phyloP scores from a whole-genome alignment of 2,888 invertebrate genomes.

The Cetonia aurata region DNA sequence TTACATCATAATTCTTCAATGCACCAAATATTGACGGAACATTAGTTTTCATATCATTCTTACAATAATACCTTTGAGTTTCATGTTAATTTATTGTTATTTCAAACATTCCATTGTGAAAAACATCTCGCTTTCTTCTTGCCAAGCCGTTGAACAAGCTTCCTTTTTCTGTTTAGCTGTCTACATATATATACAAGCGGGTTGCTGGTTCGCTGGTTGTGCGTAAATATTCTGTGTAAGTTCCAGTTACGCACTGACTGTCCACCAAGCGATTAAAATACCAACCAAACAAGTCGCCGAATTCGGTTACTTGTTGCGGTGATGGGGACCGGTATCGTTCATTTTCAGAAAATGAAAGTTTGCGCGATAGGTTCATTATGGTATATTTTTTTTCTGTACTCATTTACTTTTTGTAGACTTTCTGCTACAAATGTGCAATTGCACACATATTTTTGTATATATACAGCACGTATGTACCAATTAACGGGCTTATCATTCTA shows the following conservation, averaged over 20 bases:
- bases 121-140: conserved; percentile 19
- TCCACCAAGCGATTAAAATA: conserved; percentile 7
- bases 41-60: too few species aligned
- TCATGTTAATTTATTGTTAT: too few species aligned
- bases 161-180: too few species aligned
- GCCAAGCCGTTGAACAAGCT: conserved; percentile 4
- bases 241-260: neutral
- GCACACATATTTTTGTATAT: too few species aligned
- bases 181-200: conserved; percentile 1
- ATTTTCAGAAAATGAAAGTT: conserved; percentile 19
- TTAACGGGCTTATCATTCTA: too few species aligned
- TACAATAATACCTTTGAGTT: too few species aligned
- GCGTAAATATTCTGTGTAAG: neutral
- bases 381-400: neutral
- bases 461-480: too few species aligned
- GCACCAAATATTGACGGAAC: too few species aligned
- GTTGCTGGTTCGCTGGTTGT: conserved; percentile 1
- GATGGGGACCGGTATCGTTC: conserved; percentile 1
- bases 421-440: neutral
- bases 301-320: conserved; percentile 28
- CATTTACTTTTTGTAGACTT: conserved; percentile 4
- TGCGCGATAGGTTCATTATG: neutral
- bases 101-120: neutral
- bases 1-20: too few species aligned
- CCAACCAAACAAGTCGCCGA: conserved; percentile 23